These are phyloP conservation scores for Poecilia velifera DNA, from an alignment of 2,797 vertebrate genomes.

Conservation along the genomic window DNA sequence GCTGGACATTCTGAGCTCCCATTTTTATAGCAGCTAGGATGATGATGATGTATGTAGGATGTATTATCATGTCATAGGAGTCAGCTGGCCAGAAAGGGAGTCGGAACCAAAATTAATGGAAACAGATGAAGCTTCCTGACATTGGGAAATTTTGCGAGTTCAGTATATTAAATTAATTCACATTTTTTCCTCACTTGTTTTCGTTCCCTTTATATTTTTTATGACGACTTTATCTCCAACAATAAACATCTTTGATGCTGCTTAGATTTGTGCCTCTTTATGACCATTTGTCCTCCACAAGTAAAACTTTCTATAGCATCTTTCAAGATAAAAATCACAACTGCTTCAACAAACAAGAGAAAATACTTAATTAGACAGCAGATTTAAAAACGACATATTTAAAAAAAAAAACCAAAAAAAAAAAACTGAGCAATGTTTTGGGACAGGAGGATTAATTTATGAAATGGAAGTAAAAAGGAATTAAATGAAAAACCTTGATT, in stretches of 20 bases:
- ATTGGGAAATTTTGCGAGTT: not conserved
- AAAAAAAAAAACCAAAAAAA: not conserved
- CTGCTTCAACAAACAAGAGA: not conserved
- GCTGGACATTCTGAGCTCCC: not conserved
- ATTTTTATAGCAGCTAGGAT: not conserved
- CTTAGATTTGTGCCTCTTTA: not conserved
- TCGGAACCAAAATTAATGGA: not conserved
- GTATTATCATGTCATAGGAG: not conserved
- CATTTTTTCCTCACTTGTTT: not conserved
- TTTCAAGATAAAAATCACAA: not conserved
- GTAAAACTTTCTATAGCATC: not conserved
- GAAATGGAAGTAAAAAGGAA: not conserved
- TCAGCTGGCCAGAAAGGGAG: not conserved
- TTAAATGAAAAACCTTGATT: not conserved
- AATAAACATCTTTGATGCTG: not conserved
- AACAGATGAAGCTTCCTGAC: not conserved
- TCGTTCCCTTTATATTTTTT: not conserved
- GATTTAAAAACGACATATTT: not conserved
- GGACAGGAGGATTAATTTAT: not conserved
- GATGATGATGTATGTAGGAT: not conserved
- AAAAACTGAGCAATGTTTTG: not conserved
- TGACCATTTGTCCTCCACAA: not conserved
- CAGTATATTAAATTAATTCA: not conserved
- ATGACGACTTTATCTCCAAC: not conserved
- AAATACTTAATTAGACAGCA: not conserved